Evolutionary conservation across 2,113 vertebrate genomes (phyloP).

Genomic region (Malurus elegans): DNA sequence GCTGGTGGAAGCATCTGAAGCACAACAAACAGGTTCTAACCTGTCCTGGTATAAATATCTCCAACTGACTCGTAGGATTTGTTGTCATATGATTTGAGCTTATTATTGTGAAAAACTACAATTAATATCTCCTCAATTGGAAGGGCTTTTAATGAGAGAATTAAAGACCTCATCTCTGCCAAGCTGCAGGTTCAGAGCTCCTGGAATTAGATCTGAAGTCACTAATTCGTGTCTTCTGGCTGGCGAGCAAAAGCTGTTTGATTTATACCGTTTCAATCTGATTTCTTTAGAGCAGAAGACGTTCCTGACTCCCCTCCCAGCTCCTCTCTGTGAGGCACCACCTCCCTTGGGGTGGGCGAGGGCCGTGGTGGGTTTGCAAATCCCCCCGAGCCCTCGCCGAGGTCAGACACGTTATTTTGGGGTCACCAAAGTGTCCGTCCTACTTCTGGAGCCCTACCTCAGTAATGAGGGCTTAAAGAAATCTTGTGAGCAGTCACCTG

Average conservation of each 20-base stretch:
- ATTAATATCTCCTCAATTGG: background rate
- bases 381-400: background rate
- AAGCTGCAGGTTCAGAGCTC: conserved; percentile 18
- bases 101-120: conserved; percentile 5
- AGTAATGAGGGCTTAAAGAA: conserved; percentile 45
- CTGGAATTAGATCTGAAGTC: background rate
- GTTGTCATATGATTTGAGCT: background rate
- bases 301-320: background rate
- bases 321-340: background rate
- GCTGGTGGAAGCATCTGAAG: background rate
- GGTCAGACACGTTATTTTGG: conserved; percentile 19
- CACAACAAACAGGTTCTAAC: background rate
- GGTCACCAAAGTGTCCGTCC: conserved; percentile 51
- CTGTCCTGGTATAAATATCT: background rate
- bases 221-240: conserved; percentile 12
- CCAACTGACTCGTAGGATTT: background rate
- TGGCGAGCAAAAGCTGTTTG: background rate
- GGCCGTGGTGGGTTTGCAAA: background rate
- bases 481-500: conserved; percentile 84
- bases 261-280: background rate
- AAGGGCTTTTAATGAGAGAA: conserved; percentile 5
- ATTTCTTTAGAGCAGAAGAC: background rate
- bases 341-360: background rate
- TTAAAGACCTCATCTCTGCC: background rate
- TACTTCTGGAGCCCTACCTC: conserved; percentile 29